Base-by-base conservation (phyloP, 23 tunicate genomes). In the Clavelina lepadiformis region DNA sequence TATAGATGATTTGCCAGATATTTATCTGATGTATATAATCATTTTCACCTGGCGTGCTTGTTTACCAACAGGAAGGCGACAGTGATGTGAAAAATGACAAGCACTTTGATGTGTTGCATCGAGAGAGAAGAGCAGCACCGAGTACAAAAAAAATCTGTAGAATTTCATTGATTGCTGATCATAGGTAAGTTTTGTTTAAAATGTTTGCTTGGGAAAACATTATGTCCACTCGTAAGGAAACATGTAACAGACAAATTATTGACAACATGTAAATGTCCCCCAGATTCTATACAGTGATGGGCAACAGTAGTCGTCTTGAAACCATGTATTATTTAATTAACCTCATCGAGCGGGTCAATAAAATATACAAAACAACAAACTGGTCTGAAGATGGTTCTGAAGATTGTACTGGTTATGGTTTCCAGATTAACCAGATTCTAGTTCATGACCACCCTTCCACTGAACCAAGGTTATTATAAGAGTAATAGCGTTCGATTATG, bases 131-230 rank as follows among this genome's bases (percentile, higher is more conserved):
- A n/a, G n/a, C n/a, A n/a, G n/a, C n/a, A n/a, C n/a, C n/a, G n/a
- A n/a, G n/a, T n/a, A n/a, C n/a, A n/a, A n/a, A 67, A 46, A 86
- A 86, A 52, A 86, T 86, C 5, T 86, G 95, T 65, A 77, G 75
- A 56, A 37, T 86, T 27, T 56, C 84, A 7, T 51, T 86, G 37
- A 85, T 86, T 2, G 95, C 95, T 11, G 93, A 84, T 70, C 56
- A 76, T 36, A 84, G 83, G 93, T 84, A 73, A 23, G 65, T 25
- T 13, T 11, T 41, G 13, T 8, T 41, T 8, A 15, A 8, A 41
- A 41, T 41, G 49, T 41, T 41, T 11, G n/a, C n/a, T n/a, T 41
- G 49, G 49, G 11, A 41, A 41, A 41, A 41, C 49, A 41, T 41
- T n/a, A n/a, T n/a, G n/a, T n/a, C n/a, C n/a, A n/a, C n/a, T n/a